A percentile compares a stretch with the other conserved stretches of the same genome.
These are phyloP conservation scores for Hephaestus fuliginosus DNA, from an alignment of 2,797 vertebrate species.

Conservation along the genomic window DNA sequence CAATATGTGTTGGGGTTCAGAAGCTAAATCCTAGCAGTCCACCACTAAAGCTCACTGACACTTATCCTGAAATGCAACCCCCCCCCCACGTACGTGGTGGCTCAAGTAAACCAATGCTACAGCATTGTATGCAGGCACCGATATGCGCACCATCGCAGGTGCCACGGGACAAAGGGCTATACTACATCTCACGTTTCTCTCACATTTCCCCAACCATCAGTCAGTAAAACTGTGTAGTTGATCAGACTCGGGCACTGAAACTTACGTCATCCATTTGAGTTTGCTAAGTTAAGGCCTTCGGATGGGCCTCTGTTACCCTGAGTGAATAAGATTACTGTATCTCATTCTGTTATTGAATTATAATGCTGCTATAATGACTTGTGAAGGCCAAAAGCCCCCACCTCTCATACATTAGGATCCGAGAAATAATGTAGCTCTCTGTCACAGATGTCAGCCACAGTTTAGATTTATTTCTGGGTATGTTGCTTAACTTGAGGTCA, in stretches of 20 bases:
- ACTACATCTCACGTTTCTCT: constrained; percentile 75
- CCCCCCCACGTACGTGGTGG: constrained; percentile 25
- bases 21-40: constrained; percentile 55
- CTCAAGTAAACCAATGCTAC: constrained; percentile 78
- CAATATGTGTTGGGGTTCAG: constrained; percentile 12
- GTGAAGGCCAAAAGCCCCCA: neutral
- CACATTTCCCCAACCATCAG: constrained; percentile 56
- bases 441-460: neutral
- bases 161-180: constrained; percentile 71
- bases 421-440: constrained; percentile 5
- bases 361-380: constrained; percentile 1
- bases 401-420: neutral
- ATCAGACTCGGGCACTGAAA: constrained; percentile 31
- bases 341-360: constrained; percentile 16
- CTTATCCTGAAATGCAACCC: constrained; percentile 69
- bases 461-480: constrained; percentile 1
- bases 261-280: constrained; percentile 34
- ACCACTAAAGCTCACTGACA: constrained; percentile 53
- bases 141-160: constrained; percentile 57
- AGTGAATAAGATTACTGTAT: constrained; percentile 16
- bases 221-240: constrained; percentile 43
- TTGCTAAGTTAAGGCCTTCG: constrained; percentile 23
- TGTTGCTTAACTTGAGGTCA: neutral
- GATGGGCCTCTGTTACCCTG: constrained; percentile 15
- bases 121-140: constrained; percentile 67